Base-by-base conservation (phyloP, 2,113 vertebrate species). In the Tyto alba region DNA sequence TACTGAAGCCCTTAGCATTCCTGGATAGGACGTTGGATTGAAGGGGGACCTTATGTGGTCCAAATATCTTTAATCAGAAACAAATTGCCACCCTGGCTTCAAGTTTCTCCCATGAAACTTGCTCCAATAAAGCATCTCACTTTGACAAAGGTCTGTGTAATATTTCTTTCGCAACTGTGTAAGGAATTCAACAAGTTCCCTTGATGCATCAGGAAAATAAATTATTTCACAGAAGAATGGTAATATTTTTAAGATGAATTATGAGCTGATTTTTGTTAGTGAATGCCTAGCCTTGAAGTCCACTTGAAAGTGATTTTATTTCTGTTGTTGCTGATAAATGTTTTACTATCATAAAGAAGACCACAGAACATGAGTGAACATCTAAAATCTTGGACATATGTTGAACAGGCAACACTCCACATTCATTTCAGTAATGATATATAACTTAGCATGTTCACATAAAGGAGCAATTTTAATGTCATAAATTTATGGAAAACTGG, bases 211-310 rank as follows among this genome's bases (percentile, higher is more conserved):
- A 77, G 56, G 47, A 69, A 88, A 88, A 88, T 5, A 86, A 88
- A 92, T 74, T 52, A 83, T 89, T 90, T 91, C 41, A 41, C 1
- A 5, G 45, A 66, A 32, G n/a, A 79, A 81, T 6, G 34, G 16
- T 62, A 86, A 88, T 92, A 88, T 86, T 96, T 95, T 90, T 16
- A 84, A 88, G 32, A 48, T 95, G 71, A 96, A 90, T 91, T 85
- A 92, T 80, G 78, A 90, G 16, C 38, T 91, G 43, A 0, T 66
- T 78, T 69, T 67, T 41, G 18, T 56, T 86, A 2, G 7, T 56
- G 68, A 94, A 91, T 77, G 56, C 17, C 4, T 59, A 85, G 34
- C 82, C 75, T 94, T 90, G 71, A 86, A 92, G 78, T 90, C 85
- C 45, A 94, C 90, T 95, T 80, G 72, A 84, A 93, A 93, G 47